Percentiles rank a stretch among this genome's conserved stretches.
Conservation (phyloP, 1,140 invertebrate species). For the Ostrea edulis region DNA sequence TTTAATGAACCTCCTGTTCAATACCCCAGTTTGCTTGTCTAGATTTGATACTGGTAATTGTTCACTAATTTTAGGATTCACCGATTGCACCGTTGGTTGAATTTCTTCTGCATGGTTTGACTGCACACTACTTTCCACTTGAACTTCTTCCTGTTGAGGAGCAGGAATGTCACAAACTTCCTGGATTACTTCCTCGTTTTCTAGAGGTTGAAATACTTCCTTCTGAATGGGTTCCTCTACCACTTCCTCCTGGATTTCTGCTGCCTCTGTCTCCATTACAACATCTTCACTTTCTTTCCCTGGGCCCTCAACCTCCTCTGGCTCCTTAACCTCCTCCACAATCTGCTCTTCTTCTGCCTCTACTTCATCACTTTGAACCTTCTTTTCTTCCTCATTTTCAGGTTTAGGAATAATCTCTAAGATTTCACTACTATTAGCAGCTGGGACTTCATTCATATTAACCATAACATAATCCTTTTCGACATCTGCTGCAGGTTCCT, state of each 20-base stretch:
- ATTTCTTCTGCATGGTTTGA: neutral
- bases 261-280: neutral
- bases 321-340: neutral
- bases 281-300: neutral
- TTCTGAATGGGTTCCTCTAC: conserved; percentile 5
- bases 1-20: conserved; percentile 66
- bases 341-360: neutral
- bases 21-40: neutral
- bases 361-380: neutral
- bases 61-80: conserved; percentile 1
- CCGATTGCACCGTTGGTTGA: neutral
- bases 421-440: conserved; percentile 71
- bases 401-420: conserved; percentile 59
- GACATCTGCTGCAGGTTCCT: conserved; percentile 51
- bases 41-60: conserved; percentile 19
- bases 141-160: neutral
- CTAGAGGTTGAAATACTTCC: conserved; percentile 1
- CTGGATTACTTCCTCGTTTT: conserved; percentile 9
- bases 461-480: conserved; percentile 73
- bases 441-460: conserved; percentile 72
- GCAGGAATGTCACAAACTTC: neutral
- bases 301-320: neutral
- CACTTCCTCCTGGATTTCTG: conserved; percentile 19
- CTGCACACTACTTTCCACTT: conserved; percentile 5
- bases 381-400: neutral